Percentiles rank a stretch among this genome's conserved stretches.
Conservation (phyloP, 2,888 invertebrate genomes). For the Empis livida region DNA sequence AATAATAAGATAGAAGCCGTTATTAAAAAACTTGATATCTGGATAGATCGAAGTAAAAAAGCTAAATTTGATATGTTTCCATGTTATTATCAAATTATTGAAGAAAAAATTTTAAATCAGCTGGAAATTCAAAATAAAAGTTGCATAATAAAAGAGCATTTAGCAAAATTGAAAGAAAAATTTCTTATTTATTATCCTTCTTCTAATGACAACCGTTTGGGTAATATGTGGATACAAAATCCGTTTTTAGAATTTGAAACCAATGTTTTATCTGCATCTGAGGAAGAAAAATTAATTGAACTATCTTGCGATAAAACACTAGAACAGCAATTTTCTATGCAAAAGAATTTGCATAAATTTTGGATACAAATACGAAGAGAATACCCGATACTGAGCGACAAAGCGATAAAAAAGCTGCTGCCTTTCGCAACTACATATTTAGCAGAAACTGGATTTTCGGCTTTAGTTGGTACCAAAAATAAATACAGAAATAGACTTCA, state of each 20-base stretch:
- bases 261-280: neutral
- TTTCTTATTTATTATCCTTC: slow-evolving; percentile 1
- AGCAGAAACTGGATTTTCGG: slow-evolving; percentile 3
- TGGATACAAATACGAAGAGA: too few relatives aligned
- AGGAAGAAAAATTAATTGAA: slow-evolving; percentile 10
- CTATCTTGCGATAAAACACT: slow-evolving; percentile 14
- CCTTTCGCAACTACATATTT: slow-evolving; percentile 13
- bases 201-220: neutral
- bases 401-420: slow-evolving; percentile 10
- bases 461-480: neutral
- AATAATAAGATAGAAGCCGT: slow-evolving; percentile 3
- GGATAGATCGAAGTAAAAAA: neutral
- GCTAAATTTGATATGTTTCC: slow-evolving; percentile 2
- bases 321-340: slow-evolving; percentile 10
- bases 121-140: too few relatives aligned
- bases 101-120: neutral
- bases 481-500: neutral
- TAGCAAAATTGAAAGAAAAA: neutral
- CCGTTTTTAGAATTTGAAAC: slow-evolving; percentile 1
- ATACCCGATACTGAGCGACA: too few relatives aligned
- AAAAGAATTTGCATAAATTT: slow-evolving; percentile 9
- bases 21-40: slow-evolving; percentile 3
- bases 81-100: neutral
- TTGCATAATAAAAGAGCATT: slow-evolving; percentile 1
- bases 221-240: slow-evolving; percentile 1